phyloP scores from a whole-genome alignment of 2,797 vertebrate genomes.

The Sparus aurata region DNA sequence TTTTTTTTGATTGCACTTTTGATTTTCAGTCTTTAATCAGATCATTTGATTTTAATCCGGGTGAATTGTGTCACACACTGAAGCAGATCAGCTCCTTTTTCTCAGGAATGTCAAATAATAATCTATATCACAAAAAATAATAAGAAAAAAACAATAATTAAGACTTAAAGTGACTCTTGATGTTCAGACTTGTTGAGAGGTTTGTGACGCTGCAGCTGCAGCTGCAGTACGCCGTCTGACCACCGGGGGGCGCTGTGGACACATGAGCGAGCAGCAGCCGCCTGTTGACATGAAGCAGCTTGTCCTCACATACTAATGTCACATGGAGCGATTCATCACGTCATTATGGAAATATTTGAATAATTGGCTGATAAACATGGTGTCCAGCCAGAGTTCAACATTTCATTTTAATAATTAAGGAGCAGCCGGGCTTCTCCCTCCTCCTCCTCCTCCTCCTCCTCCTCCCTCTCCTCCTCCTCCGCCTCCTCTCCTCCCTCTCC shows the following conservation, averaged over 20 bases:
- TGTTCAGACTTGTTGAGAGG: too few species aligned
- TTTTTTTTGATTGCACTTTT: too few species aligned
- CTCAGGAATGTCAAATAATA: too few species aligned
- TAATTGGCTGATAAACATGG: conserved; percentile 35
- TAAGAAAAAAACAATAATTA: too few species aligned
- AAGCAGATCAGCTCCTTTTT: too few species aligned
- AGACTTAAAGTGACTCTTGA: too few species aligned
- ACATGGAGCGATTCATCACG: neutral
- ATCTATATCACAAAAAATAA: too few species aligned
- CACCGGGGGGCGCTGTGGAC: conserved; percentile 64
- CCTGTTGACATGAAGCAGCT: neutral
- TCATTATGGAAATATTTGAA: conserved; percentile 24
- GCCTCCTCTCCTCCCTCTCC: too few species aligned
- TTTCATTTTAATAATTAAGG: conserved; percentile 33
- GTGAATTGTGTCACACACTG: too few species aligned
- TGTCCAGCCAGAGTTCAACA: conserved; percentile 29
- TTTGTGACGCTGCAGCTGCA: conserved; percentile 5
- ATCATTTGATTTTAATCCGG: too few species aligned
- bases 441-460: neutral
- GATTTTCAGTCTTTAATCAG: too few species aligned
- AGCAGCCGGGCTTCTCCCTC: neutral
- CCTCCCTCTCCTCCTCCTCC: too few species aligned
- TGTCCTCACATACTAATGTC: neutral
- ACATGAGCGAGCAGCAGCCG: neutral
- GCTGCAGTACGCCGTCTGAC: neutral